Evolutionary conservation across 1,140 invertebrate species (phyloP).

Genomic region (Lordiphosa stackelbergi): DNA sequence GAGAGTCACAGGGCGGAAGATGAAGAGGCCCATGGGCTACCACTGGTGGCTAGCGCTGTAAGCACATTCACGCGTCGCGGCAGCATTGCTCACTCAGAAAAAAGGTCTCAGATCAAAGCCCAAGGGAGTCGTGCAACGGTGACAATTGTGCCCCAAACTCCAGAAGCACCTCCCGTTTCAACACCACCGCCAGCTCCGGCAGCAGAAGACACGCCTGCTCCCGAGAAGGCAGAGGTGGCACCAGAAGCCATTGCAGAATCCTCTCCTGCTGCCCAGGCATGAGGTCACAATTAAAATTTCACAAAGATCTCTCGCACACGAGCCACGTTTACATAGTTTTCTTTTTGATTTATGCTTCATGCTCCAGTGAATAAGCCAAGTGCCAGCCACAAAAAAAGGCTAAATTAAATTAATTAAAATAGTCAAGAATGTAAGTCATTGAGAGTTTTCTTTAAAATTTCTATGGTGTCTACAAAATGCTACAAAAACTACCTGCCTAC

Average conservation of each 20-base stretch:
- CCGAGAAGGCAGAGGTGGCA: neutral
- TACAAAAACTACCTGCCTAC: too few relatives aligned
- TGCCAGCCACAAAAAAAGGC: conserved; percentile 5
- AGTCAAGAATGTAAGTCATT: neutral
- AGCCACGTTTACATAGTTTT: conserved; percentile 60
- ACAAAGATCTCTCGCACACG: conserved; percentile 15
- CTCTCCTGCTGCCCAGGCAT: neutral
- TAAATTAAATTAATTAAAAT: conserved; percentile 17
- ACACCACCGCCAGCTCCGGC: too few relatives aligned
- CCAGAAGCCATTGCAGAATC: neutral
- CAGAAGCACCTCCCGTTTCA: too few relatives aligned
- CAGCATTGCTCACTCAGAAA: too few relatives aligned
- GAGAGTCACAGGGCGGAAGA: neutral
- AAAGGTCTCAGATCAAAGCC: too few relatives aligned
- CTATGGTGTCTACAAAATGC: too few relatives aligned
- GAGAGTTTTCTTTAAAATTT: too few relatives aligned
- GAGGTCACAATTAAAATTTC: conserved; percentile 24
- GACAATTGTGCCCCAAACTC: neutral
- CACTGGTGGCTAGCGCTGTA: neutral
- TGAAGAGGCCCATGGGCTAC: neutral
- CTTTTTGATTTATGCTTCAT: conserved; percentile 57
- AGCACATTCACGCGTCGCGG: neutral
- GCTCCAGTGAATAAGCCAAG: conserved; percentile 51
- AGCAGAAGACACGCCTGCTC: too few relatives aligned
- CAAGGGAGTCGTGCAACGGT: too few relatives aligned